Evolutionary conservation across 2,113 vertebrate species (phyloP), one percentile per base, ranked within the genome.

Genomic region (Galemys pyrenaicus): DNA sequence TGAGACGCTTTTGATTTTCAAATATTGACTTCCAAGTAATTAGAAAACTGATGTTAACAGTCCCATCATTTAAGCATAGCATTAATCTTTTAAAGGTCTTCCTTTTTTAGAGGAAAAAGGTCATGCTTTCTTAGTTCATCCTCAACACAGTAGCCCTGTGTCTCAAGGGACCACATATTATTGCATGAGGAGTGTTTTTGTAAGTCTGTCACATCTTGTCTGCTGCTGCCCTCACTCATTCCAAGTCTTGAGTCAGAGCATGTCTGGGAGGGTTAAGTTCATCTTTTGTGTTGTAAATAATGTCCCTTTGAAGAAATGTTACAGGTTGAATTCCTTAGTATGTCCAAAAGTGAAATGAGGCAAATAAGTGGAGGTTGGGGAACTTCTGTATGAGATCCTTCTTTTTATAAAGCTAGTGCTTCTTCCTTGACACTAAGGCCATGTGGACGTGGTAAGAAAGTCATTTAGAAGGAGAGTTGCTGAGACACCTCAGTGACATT

Each of bases 131-230:
- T 94, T 87, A 67, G 37, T 44, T 94, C 8, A 70, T 92, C 41
- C 9, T 77, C 24, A 58, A 0, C n/a, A 5, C 12, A 49, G 11
- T 65, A 73, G 54, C 24, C 24, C 35, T n/a, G 1, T 49, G 9
- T 94, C 64, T 92, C 90, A 65, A 62, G 58, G 35, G 71, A 49
- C 49, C 32, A 20, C 28, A n/a, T 32, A 3, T 41, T 51, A 60
- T 24, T 32, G 12, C 35, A 8, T 2, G 5, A 87, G 35, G 49
- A 32, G 30, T 26, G 28, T 84, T 58, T 77, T 81, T 92, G 24
- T 97, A 74, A 92, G 94, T 97, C 97, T 97, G 92, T 93, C 32
- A 17, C 41, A 67, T 70, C 81, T 46, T 78, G 28, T 71, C 49
- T 78, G 9, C 64, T 89, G 26, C 75, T 77, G 0, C 92, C 44